Evolutionary conservation across 1,140 invertebrate species (phyloP), one percentile per base, ranked within the genome.

Genomic region (Pectinophora gossypiella): DNA sequence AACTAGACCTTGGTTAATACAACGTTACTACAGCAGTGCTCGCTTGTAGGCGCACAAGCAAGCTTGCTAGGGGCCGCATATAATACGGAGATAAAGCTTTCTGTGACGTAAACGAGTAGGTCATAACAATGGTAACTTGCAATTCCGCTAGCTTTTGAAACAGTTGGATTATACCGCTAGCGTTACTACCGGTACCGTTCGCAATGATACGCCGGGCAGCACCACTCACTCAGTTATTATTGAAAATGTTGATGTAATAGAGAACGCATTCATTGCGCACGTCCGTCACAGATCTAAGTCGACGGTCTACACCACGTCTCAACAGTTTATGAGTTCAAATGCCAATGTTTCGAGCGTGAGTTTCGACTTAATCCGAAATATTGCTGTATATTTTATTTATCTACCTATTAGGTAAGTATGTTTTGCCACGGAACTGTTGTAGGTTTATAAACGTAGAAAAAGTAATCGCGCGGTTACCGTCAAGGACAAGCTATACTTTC

Each of bases 121-220:
- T 40, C 36, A 40, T 1, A 40, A 15, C 7, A 10, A 40, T 40
- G 7, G 15, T 18, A 16, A 51, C 45, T 60, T 62, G 45, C 43
- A 59, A 72, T 63, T 65, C 65, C 66, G 67, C 68, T 75, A 71
- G 53, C 48, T 71, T 59, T 73, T 59, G 65, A 64, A 69, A 76
- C 64, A 62, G 72, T 72, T 68, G 61, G 50, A 57, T 59, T 67
- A 59, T 75, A 68, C 79, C 76, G 76, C 74, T 83, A 77, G 46
- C 45, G 52, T 66, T 70, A 78, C 71, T 73, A 78, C 60, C 48
- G 51, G 59, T 78, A 68, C 77, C 71, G 72, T 75, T 72, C 53
- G 21, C 38, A 72, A 63, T 58, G 55, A 64, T 61, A 61, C 64
- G 61, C 54, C 59, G 58, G 61, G n/a, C n/a, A n/a, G n/a, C n/a